phyloP scores from a whole-genome alignment of 2,797 vertebrate species.

The Helostoma temminkii region DNA sequence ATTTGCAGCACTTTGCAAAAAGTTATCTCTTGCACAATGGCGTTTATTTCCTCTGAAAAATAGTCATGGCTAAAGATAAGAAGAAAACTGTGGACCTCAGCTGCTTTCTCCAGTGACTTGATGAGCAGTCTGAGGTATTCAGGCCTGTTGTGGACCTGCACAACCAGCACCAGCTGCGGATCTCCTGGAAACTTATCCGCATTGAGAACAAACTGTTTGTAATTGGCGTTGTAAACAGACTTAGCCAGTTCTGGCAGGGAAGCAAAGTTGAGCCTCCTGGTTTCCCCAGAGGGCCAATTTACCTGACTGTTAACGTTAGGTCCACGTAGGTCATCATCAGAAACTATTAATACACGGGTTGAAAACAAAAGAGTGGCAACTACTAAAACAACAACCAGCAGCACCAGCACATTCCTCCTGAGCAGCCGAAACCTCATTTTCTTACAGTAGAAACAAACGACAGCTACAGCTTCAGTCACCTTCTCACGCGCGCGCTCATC shows the following conservation, averaged over 20 bases:
- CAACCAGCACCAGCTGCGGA: slow-evolving; percentile 81
- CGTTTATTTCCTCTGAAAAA: slow-evolving; percentile 81
- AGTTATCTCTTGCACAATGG: slow-evolving; percentile 79
- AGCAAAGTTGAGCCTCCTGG: slow-evolving; percentile 61
- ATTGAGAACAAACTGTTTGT: slow-evolving; percentile 78
- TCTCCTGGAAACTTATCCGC: slow-evolving; percentile 74
- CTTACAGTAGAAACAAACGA: neutral
- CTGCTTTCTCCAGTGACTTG: slow-evolving; percentile 78
- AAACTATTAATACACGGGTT: slow-evolving; percentile 51
- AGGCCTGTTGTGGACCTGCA: slow-evolving; percentile 85
- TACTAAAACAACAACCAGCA: slow-evolving; percentile 64
- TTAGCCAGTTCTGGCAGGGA: slow-evolving; percentile 63
- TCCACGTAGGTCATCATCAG: neutral
- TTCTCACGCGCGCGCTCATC: slow-evolving; percentile 34
- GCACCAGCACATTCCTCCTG: slow-evolving; percentile 73
- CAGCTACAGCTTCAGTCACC: slow-evolving; percentile 41
- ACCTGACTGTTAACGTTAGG: accelerated
- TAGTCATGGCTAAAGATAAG: slow-evolving; percentile 87
- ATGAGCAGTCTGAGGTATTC: slow-evolving; percentile 83
- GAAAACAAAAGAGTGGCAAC: slow-evolving; percentile 68
- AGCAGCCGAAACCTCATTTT: slow-evolving; percentile 83
- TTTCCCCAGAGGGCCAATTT: slow-evolving; percentile 11
- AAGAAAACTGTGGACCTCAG: slow-evolving; percentile 77
- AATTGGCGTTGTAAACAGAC: slow-evolving; percentile 81
- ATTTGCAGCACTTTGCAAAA: slow-evolving; percentile 88